Evolutionary conservation across 1,140 invertebrate species (phyloP).

Genomic region (Eulimnadia texana): DNA sequence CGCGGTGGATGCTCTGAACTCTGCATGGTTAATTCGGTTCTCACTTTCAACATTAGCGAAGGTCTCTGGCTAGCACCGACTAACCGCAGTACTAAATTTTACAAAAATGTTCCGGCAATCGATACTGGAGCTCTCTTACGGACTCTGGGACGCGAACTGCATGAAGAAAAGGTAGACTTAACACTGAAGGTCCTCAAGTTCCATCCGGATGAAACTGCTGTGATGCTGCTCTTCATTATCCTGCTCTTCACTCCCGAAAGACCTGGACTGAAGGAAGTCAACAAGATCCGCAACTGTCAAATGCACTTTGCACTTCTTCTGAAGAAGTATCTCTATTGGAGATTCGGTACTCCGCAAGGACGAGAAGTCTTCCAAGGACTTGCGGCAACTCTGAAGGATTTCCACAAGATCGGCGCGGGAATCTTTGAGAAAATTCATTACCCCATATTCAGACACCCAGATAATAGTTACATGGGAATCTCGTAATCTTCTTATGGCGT

Average conservation of each 20-base stretch:
- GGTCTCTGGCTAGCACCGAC: not conserved
- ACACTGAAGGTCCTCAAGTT: not conserved
- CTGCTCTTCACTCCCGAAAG: not conserved
- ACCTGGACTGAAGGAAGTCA: not conserved
- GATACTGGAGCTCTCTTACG: not conserved
- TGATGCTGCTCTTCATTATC: not conserved
- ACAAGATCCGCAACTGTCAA: not conserved
- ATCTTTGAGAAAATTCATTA: not conserved
- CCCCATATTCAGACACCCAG: not conserved
- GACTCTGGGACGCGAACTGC: not conserved
- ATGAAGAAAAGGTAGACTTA: not conserved
- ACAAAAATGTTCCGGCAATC: not conserved
- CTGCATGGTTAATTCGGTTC: not conserved
- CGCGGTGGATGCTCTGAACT: not conserved
- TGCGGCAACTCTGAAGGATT: not conserved
- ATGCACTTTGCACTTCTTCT: not conserved
- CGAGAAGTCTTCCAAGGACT: not conserved
- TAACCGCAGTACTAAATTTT: not conserved
- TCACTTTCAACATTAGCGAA: not conserved
- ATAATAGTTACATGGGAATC: not conserved
- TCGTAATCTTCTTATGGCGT: too few species aligned
- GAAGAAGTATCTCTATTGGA: not conserved
- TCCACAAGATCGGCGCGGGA: not conserved
- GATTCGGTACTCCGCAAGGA: not conserved
- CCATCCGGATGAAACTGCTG: not conserved